These are phyloP conservation scores for Brachypteracias leptosomus DNA, from an alignment of 2,113 vertebrate genomes.

Conservation along the genomic window DNA sequence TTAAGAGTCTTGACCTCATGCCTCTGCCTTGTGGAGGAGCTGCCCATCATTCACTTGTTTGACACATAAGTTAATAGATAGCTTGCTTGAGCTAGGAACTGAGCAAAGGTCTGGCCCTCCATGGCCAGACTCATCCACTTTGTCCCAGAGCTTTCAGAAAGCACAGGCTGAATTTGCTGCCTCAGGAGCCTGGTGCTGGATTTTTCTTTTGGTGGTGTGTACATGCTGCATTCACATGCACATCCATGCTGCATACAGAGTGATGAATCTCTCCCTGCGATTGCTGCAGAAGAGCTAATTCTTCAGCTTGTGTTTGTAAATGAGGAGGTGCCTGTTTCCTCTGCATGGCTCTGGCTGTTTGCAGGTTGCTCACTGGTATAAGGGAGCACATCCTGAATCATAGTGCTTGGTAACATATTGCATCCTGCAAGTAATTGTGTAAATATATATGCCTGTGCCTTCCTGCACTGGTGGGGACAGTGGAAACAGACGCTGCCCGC, in stretches of 20 bases:
- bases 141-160: background rate
- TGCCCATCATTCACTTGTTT: background rate
- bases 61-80: background rate
- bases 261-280: background rate
- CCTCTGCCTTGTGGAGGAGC: background rate
- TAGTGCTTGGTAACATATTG: background rate
- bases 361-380: fast-evolving
- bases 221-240: no score
- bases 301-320: background rate
- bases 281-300: background rate
- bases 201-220: background rate
- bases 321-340: background rate
- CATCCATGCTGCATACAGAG: background rate
- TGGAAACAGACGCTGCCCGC: background rate
- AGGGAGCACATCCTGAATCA: background rate
- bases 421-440: background rate
- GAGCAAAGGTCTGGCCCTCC: background rate
- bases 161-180: background rate
- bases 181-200: background rate
- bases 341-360: background rate
- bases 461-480: background rate
- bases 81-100: background rate
- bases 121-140: background rate
- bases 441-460: background rate
- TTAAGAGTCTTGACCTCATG: background rate